Evolutionary conservation across 1,140 invertebrate species (phyloP), one percentile per base, ranked within the genome.

Genomic region (Drosophila teissieri): DNA sequence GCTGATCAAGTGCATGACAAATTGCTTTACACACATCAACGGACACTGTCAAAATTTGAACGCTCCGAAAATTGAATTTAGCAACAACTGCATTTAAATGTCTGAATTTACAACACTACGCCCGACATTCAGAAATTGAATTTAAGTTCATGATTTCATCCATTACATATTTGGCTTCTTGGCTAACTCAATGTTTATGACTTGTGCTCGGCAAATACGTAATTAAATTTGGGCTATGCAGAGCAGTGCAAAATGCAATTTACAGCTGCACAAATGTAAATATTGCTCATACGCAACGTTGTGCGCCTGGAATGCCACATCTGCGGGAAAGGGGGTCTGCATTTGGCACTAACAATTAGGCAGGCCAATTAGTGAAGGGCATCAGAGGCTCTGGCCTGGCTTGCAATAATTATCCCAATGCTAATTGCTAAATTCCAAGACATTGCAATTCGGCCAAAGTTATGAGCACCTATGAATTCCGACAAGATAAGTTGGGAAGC

Each of bases 211-310:
- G 61, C 36, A 45, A 22, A 60, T 39, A 44, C 22, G 51, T 89
- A 89, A 89, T 88, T 88, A 76, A 72, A 86, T 86, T 86, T 88
- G 15, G 44, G 39, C 46, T 65, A 83, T 67, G 64, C 62, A 31
- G 57, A 15, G 27, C 36, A 17, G 17, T 44, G 51, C 48, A 51
- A 73, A 88, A 86, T 88, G 72, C 79, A 86, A 86, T 86, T 86
- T 86, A 72, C 79, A 72, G 70, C 63, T 76, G 55, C 37, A 58
- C 58, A 76, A 78, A 76, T 88, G 54, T 76, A 76, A 82, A 86
- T 88, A 82, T 88, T 51, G 54, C 79, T 65, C 72, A 89, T 88
- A 80, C 83, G 84, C 83, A 88, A 83, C 76, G 79, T 70, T 80
- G 79, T 17, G 24, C 52, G 48, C 3, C 15, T 54, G 72, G 69